These are phyloP conservation scores for Phocides pigmalion DNA, from an alignment of 1,140 invertebrate species.

Conservation along the genomic window DNA sequence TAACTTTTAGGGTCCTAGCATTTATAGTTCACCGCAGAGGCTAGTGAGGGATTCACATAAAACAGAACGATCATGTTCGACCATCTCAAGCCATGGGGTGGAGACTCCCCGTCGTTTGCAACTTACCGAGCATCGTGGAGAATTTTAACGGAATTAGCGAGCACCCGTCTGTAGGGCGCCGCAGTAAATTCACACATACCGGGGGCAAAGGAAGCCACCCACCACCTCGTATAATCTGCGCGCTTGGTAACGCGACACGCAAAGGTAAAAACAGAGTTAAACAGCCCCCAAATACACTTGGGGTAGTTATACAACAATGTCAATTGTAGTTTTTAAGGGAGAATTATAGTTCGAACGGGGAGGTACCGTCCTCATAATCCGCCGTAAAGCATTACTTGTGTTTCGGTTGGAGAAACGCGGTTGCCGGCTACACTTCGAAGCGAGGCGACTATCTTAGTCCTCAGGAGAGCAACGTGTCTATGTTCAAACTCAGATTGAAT, in stretches of 20 bases:
- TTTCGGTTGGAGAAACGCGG: too few relatives aligned
- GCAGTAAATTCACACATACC: conserved; percentile 38
- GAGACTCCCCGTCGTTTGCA: conserved; percentile 28
- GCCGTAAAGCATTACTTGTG: too few relatives aligned
- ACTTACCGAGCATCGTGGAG: conserved; percentile 35
- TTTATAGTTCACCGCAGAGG: not conserved
- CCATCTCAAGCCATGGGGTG: conserved; percentile 26
- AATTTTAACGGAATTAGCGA: conserved; percentile 43
- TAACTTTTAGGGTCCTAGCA: not conserved
- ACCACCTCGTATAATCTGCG: conserved; percentile 25
- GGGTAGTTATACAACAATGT: not conserved
- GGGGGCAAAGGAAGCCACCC: conserved; percentile 8
- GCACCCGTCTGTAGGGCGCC: conserved; percentile 36
- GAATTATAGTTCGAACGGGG: too few relatives aligned
- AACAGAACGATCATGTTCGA: conserved; percentile 28
- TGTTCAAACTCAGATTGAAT: too few relatives aligned
- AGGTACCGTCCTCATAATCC: too few relatives aligned
- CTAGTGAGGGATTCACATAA: conserved; percentile 19
- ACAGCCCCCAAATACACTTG: not conserved
- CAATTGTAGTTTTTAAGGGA: not conserved
- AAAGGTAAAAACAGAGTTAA: conserved; percentile 24
- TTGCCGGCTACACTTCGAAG: too few relatives aligned
- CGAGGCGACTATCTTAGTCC: too few relatives aligned
- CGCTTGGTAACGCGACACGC: conserved; percentile 15
- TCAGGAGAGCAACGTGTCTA: too few relatives aligned